A percentile compares a stretch with the other conserved stretches of the same genome.
These are phyloP conservation scores for Telmatochromis brichardi DNA, from an alignment of 2,113 vertebrate genomes.

Conservation along the genomic window DNA sequence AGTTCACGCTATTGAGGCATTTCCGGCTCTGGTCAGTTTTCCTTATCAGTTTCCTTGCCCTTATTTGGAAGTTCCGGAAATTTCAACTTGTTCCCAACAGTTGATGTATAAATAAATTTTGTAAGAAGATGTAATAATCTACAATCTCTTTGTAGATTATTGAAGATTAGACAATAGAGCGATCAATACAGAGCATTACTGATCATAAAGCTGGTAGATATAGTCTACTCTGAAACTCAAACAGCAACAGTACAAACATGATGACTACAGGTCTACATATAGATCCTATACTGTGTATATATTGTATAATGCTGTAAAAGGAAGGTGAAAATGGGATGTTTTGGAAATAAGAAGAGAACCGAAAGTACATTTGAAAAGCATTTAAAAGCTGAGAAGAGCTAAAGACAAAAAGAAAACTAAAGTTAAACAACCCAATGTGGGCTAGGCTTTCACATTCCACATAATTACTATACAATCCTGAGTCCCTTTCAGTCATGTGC, in stretches of 20 bases:
- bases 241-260: neutral
- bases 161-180: neutral
- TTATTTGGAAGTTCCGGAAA: neutral
- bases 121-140: neutral
- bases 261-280: neutral
- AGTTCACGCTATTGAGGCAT: neutral
- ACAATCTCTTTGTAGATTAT: neutral
- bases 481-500: neutral
- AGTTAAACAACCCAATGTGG: neutral
- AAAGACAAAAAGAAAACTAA: neutral
- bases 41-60: neutral
- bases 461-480: neutral
- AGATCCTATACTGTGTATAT: neutral
- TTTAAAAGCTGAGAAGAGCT: neutral
- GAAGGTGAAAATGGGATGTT: accelerated
- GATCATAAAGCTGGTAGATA: neutral
- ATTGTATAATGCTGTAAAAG: neutral
- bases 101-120: neutral
- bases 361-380: neutral
- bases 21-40: neutral
- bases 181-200: neutral
- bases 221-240: neutral
- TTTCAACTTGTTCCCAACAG: neutral
- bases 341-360: neutral
- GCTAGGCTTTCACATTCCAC: neutral